Evolutionary conservation across 2,888 invertebrate genomes (phyloP).

Genomic region (Rhaphigaster nebulosa): DNA sequence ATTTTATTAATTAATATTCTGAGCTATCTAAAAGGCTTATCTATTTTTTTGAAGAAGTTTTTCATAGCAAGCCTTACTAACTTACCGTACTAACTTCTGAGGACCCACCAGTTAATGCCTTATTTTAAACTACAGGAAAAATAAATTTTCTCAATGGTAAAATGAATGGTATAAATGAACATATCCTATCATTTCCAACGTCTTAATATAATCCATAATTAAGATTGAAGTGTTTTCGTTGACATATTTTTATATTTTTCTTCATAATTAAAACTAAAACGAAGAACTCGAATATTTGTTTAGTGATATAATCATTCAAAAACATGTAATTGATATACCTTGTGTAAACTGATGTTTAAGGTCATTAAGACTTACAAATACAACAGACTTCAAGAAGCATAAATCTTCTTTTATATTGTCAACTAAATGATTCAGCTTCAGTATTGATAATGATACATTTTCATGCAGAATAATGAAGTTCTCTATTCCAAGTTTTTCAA

Average conservation of each 20-base stretch:
- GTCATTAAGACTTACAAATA: neutral
- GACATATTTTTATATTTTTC: neutral
- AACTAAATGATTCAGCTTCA: conserved; percentile 47
- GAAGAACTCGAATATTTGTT: neutral
- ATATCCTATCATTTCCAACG: too few species aligned
- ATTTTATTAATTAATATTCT: too few species aligned
- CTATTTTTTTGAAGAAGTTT: too few species aligned
- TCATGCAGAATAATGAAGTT: conserved; percentile 51
- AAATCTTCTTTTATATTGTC: conserved; percentile 17
- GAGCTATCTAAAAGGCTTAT: too few species aligned
- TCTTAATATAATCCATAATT: too few species aligned
- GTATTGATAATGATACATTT: conserved; percentile 11
- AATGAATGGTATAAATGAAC: too few species aligned
- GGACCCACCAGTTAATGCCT: too few species aligned
- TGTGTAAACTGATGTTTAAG: conserved; percentile 2
- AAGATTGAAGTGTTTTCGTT: neutral
- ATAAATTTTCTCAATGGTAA: too few species aligned
- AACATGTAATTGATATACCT: neutral
- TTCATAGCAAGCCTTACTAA: too few species aligned
- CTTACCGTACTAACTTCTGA: too few species aligned
- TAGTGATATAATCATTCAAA: neutral
- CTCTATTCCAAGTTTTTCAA: conserved; percentile 59
- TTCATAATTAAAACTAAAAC: neutral
- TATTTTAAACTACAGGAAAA: too few species aligned
- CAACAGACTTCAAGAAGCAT: conserved; percentile 18